Base-by-base conservation (phyloP, 1,140 invertebrate species). In the Maniola jurtina region DNA sequence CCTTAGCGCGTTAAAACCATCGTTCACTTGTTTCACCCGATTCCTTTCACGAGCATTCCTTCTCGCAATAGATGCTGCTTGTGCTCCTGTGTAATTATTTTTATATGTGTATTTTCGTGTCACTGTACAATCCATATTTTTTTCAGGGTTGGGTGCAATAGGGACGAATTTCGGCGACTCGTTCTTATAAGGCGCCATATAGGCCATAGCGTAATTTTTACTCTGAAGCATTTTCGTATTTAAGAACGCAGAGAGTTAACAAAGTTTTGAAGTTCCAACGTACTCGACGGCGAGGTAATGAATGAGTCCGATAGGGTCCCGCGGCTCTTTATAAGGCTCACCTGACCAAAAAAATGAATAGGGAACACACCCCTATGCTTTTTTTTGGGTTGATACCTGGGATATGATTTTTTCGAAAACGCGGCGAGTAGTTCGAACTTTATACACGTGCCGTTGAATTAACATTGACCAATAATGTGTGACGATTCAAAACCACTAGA, bases 21-120 rank as follows among this genome's bases (percentile, higher is more conserved):
- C 96, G 91, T 99, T 99, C 72, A 98, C 97, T 93, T 98, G 96
- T 86, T 98, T 98, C 1, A 99, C 98, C 42, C 98, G 94, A 88
- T 99, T 99, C 54, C 98, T 92, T 88, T 99, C 98, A 0, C 98
- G 92, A n/a, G 98, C 98, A 91, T 99, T 99, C 64, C 98, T 93
- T 58, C 97, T 92, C 0, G 97, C 96, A 6, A 99, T 97, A 0
- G 97, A 96, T 0, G 96, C 96, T 52, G 95, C 94, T 76, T 95
- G 95, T 8, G 92, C 90, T 36, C 91, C 89, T n/a, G 85, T 86
- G 66, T 93, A 93, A 72, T 92, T 91, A 35, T 80, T 91, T 55
- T 89, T 88, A 73, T 95, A 95, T 68, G 92, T 95, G 71, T 95
- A 95, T 76, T 94, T 95, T 77, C 93, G 91, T 3, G 25, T 50